Base-by-base conservation (phyloP, 1,140 invertebrate genomes). In the Caerostris extrusa region DNA sequence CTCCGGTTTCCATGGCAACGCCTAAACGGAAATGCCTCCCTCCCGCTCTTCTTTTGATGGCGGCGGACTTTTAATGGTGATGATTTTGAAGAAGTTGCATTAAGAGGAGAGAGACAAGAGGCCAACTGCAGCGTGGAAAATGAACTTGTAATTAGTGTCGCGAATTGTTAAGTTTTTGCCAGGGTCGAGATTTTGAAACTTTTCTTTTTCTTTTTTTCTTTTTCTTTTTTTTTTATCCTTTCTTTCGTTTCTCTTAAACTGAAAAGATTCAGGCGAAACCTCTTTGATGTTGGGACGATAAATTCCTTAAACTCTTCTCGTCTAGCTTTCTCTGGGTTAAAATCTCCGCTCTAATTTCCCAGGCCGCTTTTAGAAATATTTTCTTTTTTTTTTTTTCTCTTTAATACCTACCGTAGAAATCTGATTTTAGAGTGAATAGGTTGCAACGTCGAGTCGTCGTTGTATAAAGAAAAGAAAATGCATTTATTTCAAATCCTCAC, bases 101-200 rank as follows among this genome's bases (percentile, higher is more conserved):
- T 77, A 77, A 87, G 14, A 61, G 85, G 12, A 12, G 19, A 34
- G 6, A 50, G 69, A 77, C 69, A 71, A 71, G 69, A 71, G 69
- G 85, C n/a, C 81, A 60, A 87, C 58, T 50, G 10, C 17, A 17
- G 14, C 56, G 56, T 87, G 57, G 56, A 81, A 81, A 90, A 90
- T 90, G 89, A 81, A 90, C 67, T 90, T 90, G 89, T 90, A 90
- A 90, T 90, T 90, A 90, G 89, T 90, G 89, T 12, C n/a, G 17
- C 4, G 61, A 55, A 67, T 90, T 90, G 89, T 90, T 57, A 90
- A 81, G 60, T 56, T 69, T 81, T 77, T 53, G 89, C 71, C 53
- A 19, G 55, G 10, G 61, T 12, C 61, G 53, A 60, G 89, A 90
- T 81, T 58, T 58, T 14, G 69, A n/a, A n/a, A n/a, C 57, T 19